These are phyloP conservation scores for Ovis canadensis DNA, from an alignment of 2,113 vertebrate species.

Conservation along the genomic window DNA sequence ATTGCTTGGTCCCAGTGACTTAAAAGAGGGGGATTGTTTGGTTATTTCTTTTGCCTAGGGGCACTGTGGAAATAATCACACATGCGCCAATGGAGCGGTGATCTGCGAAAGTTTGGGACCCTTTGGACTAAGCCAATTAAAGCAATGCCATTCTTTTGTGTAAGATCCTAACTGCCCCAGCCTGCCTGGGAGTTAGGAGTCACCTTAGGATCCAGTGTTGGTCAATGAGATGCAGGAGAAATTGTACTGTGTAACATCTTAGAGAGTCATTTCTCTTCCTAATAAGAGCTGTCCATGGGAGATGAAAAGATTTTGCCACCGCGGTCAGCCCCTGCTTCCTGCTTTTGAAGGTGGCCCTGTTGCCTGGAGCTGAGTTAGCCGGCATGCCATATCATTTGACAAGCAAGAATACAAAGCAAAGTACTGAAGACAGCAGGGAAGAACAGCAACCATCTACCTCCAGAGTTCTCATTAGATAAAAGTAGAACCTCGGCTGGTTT, in stretches of 20 bases:
- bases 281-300: conserved; percentile 45
- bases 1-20: neutral
- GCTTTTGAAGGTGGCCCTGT: conserved; percentile 46
- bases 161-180: neutral
- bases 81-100: neutral
- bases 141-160: neutral
- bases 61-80: neutral
- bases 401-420: conserved; percentile 33
- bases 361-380: conserved; percentile 40
- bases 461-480: neutral
- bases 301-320: conserved; percentile 44
- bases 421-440: neutral
- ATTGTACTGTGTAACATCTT: neutral
- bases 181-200: neutral
- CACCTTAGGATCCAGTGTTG: neutral
- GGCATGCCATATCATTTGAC: conserved; percentile 9
- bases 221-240: conserved; percentile 17
- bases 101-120: neutral
- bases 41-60: conserved; percentile 31
- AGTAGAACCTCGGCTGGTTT: neutral
- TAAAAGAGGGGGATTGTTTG: neutral
- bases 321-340: neutral
- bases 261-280: conserved; percentile 41
- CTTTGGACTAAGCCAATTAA: conserved; percentile 14
- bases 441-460: neutral